Evolutionary conservation across 1,140 invertebrate genomes (phyloP).

Genomic region (Ylistrum balloti): DNA sequence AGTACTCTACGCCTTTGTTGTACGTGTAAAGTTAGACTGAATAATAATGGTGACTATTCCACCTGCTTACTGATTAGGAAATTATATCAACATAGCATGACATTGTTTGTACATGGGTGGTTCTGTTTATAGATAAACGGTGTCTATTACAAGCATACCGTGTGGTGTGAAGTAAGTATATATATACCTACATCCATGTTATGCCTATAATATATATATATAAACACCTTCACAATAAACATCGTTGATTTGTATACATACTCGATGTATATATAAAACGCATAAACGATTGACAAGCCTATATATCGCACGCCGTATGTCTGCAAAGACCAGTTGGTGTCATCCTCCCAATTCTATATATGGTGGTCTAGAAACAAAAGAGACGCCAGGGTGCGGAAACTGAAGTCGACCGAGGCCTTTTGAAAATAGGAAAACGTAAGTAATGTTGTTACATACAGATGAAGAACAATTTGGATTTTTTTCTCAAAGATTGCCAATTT

Average conservation of each 20-base stretch:
- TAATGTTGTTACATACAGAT: no score
- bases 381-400: neutral
- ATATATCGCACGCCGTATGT: neutral
- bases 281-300: neutral
- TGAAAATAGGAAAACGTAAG: no score
- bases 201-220: neutral
- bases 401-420: neutral
- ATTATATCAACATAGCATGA: neutral
- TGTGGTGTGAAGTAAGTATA: neutral
- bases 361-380: neutral
- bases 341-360: neutral
- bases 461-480: no score
- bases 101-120: neutral
- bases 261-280: neutral
- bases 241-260: slow-evolving; percentile 16
- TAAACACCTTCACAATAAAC: slow-evolving; percentile 39
- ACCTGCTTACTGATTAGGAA: neutral
- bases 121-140: neutral
- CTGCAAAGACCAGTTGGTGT: neutral
- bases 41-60: neutral
- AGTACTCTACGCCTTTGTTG: neutral
- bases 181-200: neutral
- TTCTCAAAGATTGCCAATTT: no score
- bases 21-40: neutral
- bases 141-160: neutral